These are phyloP conservation scores for Crocallis elinguaria DNA, from an alignment of 2,888 invertebrate genomes.

Conservation along the genomic window DNA sequence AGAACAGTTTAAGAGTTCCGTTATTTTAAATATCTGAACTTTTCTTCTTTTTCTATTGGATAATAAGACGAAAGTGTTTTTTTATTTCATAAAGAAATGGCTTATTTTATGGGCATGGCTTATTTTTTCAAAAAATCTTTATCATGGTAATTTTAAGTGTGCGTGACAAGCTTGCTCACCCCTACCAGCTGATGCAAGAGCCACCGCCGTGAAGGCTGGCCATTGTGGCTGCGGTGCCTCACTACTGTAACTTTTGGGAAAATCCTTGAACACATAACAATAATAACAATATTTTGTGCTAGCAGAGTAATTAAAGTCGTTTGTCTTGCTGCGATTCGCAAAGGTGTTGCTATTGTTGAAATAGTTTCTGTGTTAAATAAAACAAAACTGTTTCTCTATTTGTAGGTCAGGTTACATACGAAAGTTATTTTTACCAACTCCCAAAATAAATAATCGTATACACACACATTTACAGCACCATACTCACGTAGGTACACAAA, in stretches of 20 bases:
- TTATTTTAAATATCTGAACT: no score
- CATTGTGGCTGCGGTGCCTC: constrained; percentile 47
- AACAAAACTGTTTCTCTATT: background rate
- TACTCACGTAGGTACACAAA: no score
- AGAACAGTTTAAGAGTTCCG: no score
- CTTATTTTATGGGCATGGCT: no score
- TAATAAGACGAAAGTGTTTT: no score
- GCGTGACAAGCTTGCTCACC: constrained; percentile 33
- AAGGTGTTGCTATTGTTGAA: constrained; percentile 16
- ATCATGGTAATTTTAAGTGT: no score
- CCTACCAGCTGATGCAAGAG: constrained; percentile 41
- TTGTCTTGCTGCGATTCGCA: constrained; percentile 23
- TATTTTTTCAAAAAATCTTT: no score
- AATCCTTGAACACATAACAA: constrained; percentile 31
- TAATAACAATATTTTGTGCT: constrained; percentile 35
- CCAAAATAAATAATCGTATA: no score
- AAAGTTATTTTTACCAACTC: no score
- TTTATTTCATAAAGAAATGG: no score
- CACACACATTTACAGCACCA: no score
- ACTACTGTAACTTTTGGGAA: constrained; percentile 38
- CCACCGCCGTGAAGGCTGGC: constrained; percentile 55
- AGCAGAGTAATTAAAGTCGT: constrained; percentile 28
- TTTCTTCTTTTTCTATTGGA: no score
- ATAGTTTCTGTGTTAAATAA: background rate
- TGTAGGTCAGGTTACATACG: background rate